Percentiles rank a stretch among this genome's conserved stretches.
Conservation (phyloP, 2,113 vertebrate genomes). For the Siniperca chuatsi region DNA sequence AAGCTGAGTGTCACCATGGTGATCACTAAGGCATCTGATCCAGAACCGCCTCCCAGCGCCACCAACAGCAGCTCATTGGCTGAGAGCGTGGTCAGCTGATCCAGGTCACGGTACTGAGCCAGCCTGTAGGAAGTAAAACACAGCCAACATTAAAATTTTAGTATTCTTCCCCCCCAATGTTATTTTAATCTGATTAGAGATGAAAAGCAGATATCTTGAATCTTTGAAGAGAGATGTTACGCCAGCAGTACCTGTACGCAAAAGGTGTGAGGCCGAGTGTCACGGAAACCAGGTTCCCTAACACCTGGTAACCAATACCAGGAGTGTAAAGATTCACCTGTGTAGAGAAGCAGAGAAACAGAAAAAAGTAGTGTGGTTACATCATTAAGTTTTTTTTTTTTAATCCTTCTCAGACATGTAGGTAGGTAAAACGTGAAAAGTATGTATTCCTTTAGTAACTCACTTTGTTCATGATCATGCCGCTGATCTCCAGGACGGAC, state of each 20-base stretch:
- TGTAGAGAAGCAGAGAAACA: background rate
- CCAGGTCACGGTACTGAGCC: constrained; percentile 92
- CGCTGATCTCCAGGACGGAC: constrained; percentile 99
- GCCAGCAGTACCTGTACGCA: constrained; percentile 75
- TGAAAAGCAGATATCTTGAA: background rate
- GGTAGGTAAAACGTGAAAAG: background rate
- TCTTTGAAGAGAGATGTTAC: too few relatives aligned
- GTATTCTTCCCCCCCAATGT: background rate
- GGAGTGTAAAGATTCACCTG: constrained; percentile 96
- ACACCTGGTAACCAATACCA: constrained; percentile 97
- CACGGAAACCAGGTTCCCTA: constrained; percentile 93
- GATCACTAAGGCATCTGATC: constrained; percentile 87
- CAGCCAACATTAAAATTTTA: too few relatives aligned
- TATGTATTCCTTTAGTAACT: constrained; percentile 49
- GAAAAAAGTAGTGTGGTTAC: background rate
- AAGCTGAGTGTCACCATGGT: constrained; percentile 95
- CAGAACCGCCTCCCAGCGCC: constrained; percentile 90
- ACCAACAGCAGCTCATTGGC: constrained; percentile 89
- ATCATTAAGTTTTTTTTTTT: background rate
- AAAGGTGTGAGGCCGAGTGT: constrained; percentile 94
- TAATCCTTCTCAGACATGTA: background rate
- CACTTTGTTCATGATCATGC: constrained; percentile 99
- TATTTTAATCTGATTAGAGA: background rate
- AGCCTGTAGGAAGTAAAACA: constrained; percentile 83
- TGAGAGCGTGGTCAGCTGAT: constrained; percentile 90